Percentiles rank a stretch among this genome's conserved stretches.
Conservation (phyloP, 2,113 vertebrate genomes). For the Gulo gulo region DNA sequence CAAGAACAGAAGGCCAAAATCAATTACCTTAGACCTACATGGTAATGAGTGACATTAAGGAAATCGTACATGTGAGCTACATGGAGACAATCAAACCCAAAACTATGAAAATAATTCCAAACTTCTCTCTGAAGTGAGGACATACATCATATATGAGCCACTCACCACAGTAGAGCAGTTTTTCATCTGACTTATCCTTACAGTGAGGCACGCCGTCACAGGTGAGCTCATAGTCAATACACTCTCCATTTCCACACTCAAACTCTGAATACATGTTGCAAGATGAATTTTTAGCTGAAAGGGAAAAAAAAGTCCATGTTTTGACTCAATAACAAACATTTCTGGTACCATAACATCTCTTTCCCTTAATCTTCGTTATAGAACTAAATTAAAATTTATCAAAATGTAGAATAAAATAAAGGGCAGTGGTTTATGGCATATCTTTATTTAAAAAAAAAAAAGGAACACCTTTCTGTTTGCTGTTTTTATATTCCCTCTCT, state of each 20-base stretch:
- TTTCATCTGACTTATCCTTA: slow-evolving; percentile 99
- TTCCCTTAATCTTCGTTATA: neutral
- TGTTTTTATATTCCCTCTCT: neutral
- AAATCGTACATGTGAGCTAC: neutral
- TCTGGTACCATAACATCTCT: neutral
- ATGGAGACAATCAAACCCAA: neutral
- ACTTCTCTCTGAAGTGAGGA: neutral
- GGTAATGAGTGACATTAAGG: neutral
- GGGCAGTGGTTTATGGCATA: neutral
- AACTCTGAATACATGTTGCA: slow-evolving; percentile 96
- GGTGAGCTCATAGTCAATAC: slow-evolving; percentile 93
- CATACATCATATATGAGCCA: neutral
- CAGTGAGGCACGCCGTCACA: slow-evolving; percentile 95
- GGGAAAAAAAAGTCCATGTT: neutral
- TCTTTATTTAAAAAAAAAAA: neutral
- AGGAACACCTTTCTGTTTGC: neutral
- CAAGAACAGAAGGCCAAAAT: neutral
- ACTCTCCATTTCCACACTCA: slow-evolving; percentile 97
- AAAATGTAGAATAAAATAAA: neutral
- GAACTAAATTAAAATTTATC: neutral
- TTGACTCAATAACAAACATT: neutral
- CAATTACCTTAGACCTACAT: neutral
- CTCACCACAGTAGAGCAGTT: slow-evolving; percentile 97
- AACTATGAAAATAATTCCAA: neutral
- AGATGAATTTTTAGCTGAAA: slow-evolving; percentile 93